These are phyloP conservation scores for Triplophysa yarkandensis DNA, from an alignment of 2,797 vertebrate genomes.

Conservation along the genomic window DNA sequence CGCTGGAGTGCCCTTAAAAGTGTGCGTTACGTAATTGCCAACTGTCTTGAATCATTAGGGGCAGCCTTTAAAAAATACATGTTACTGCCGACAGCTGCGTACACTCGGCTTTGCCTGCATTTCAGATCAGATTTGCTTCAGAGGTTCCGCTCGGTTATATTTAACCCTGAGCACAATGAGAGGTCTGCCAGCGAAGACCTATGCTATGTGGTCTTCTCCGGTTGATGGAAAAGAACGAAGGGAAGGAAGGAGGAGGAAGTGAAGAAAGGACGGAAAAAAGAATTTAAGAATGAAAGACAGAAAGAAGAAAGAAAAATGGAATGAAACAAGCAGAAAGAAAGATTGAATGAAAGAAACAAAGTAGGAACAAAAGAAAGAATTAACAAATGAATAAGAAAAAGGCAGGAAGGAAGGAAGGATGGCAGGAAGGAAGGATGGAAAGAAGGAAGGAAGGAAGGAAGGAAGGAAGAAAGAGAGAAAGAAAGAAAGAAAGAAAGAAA, in stretches of 20 bases:
- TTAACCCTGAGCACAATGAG: slow-evolving; percentile 68
- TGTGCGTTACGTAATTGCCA: slow-evolving; percentile 81
- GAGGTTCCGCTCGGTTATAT: slow-evolving; percentile 64
- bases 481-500: too few relatives aligned
- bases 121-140: slow-evolving; percentile 82
- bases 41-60: slow-evolving; percentile 83
- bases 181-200: slow-evolving; percentile 53
- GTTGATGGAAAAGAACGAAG: background rate
- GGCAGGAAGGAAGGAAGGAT: too few relatives aligned
- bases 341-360: too few relatives aligned
- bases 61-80: slow-evolving; percentile 81
- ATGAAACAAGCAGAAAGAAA: background rate
- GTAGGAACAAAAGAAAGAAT: too few relatives aligned
- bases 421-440: too few relatives aligned
- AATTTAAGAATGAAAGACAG: background rate
- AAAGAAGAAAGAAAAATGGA: background rate
- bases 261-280: background rate
- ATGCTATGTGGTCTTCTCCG: slow-evolving; percentile 28
- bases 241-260: background rate
- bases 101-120: slow-evolving; percentile 80
- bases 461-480: too few relatives aligned
- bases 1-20: slow-evolving; percentile 78
- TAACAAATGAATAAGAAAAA: too few relatives aligned
- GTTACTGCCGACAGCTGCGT: slow-evolving; percentile 79
- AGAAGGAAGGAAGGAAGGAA: too few relatives aligned